These are phyloP conservation scores for Aptenodytes forsteri DNA, from an alignment of 2,113 vertebrate genomes.

Conservation along the genomic window DNA sequence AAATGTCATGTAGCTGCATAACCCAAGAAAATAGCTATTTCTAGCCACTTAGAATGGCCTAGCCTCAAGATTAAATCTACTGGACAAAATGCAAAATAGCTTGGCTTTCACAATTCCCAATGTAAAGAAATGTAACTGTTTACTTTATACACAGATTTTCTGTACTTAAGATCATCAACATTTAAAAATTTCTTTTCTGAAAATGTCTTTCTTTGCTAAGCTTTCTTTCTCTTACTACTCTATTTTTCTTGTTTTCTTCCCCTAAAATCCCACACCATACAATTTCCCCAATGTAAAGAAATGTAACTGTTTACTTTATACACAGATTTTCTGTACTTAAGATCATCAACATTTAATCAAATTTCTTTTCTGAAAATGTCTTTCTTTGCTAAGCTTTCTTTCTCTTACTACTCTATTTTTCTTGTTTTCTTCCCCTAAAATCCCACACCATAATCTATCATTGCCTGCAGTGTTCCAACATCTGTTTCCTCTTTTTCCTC, in stretches of 20 bases:
- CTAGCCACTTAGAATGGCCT: not conserved
- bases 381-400: not conserved
- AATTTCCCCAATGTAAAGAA: not conserved
- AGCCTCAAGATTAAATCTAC: not conserved
- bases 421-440: not conserved
- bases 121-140: not conserved
- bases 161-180: not conserved
- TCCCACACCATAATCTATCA: not conserved
- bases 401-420: not conserved
- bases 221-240: not conserved
- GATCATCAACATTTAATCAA: not conserved
- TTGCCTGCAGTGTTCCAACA: not conserved
- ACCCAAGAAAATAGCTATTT: not conserved
- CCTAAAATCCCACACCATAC: too few species aligned
- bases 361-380: not conserved
- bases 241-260: not conserved
- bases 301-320: not conserved
- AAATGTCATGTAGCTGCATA: not conserved
- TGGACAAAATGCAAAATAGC: not conserved
- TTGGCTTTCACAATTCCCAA: not conserved
- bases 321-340: not conserved
- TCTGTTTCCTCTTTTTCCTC: slow-evolving; percentile 32
- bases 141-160: not conserved
- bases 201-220: not conserved
- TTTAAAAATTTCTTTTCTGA: not conserved